Base-by-base conservation (phyloP, 2,888 invertebrate genomes). In the Nineta flava region DNA sequence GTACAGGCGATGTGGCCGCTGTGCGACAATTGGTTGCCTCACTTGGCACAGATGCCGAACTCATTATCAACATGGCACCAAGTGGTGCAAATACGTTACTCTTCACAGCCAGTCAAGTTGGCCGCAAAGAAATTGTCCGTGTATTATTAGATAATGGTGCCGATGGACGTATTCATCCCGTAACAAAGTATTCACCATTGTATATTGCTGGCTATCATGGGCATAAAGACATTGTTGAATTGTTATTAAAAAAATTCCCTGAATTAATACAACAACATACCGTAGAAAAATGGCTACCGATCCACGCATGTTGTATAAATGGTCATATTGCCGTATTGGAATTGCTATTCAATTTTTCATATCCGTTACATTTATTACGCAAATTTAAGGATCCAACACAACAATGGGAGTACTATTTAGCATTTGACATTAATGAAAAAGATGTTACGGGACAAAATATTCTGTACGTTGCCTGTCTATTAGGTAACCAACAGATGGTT, bases 351-450 rank as follows among this genome's bases (percentile, higher is more conserved):
- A 77, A 81, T 57, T 87, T 82, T 64, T 74, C 81, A 0, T 96
- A 95, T 69, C 91, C 94, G 0, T 73, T 78, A 31, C 68, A 77
- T 57, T 64, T 83, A 47, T 68, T 80, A 59, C 72, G 75, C 53
- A 76, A 75, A 59, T 82, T 74, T 59, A 45, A 35, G 50, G 87
- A 88, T 62, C 69, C 74, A 34, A 72, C 76, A 2, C 83, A 83
- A 15, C 76, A 81, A 50, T 86, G 81, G 76, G 87, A 88, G 63
- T 96, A 90, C 70, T 75, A 76, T 19, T 76, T 87, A 65, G 82
- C 93, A n/a, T 92, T 94, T 63, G 94, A 96, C 67, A 77, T 95
- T 46, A 97, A 97, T 68, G 81, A 85, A 43, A 78, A 83, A 56
- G 93, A 93, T 68, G 87, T 85, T 3, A 86, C 87, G 26, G 91